Conservation (phyloP, 2,888 invertebrate genomes). For the Allophyes oxyacanthae region DNA sequence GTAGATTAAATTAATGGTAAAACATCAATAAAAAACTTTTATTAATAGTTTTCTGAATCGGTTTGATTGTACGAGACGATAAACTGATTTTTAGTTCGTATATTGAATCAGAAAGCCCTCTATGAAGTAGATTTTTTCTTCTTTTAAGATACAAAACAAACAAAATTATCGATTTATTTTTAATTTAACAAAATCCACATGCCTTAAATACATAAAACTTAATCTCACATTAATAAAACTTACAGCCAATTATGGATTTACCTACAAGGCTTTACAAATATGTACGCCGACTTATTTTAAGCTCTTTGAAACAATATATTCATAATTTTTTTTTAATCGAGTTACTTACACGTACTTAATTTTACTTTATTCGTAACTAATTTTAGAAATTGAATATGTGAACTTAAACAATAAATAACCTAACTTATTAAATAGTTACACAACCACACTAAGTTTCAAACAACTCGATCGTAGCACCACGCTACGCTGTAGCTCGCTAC, state of each 20-base stretch:
- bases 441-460: conserved; percentile 47
- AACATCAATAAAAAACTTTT: not conserved
- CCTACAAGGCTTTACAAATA: too few species aligned
- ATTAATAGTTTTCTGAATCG: too few species aligned
- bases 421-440: conserved; percentile 51
- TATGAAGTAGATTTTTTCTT: too few species aligned
- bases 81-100: too few species aligned
- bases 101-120: too few species aligned
- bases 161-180: too few species aligned
- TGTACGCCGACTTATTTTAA: not conserved
- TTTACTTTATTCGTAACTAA: conserved; percentile 35
- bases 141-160: too few species aligned
- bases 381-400: conserved; percentile 52
- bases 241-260: too few species aligned
- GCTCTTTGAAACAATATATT: conserved; percentile 10
- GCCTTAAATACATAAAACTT: too few species aligned
- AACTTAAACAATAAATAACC: conserved; percentile 53
- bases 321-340: conserved; percentile 14
- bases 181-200: too few species aligned
- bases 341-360: conserved; percentile 21
- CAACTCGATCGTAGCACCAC: conserved; percentile 39
- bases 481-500: conserved; percentile 45
- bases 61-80: too few species aligned
- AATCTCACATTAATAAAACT: too few species aligned
- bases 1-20: conserved; percentile 3